These are phyloP conservation scores for Holacanthella duospinosa DNA, from an alignment of 2,888 invertebrate species.

Conservation along the genomic window DNA sequence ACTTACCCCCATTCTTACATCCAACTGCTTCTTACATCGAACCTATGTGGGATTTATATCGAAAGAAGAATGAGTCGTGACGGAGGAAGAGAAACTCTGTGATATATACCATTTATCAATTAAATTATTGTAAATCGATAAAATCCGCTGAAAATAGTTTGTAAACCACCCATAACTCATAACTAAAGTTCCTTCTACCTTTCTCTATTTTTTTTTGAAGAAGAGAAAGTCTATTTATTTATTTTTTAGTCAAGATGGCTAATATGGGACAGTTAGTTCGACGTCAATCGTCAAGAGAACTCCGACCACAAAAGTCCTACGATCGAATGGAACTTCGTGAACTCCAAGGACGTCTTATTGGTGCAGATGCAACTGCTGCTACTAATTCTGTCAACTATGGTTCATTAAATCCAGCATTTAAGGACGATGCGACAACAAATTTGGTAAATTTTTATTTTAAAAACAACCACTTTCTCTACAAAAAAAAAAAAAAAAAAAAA, in stretches of 20 bases:
- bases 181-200: slow-evolving; percentile 16
- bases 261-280: slow-evolving; percentile 81
- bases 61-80: too few relatives aligned
- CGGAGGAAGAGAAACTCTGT: background rate
- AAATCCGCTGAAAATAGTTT: slow-evolving; percentile 2
- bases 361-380: slow-evolving; percentile 51
- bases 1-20: too few relatives aligned
- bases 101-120: background rate
- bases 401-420: slow-evolving; percentile 74
- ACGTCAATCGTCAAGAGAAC: slow-evolving; percentile 74
- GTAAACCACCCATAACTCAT: slow-evolving; percentile 1
- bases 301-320: slow-evolving; percentile 61
- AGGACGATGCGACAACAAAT: slow-evolving; percentile 43
- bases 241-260: slow-evolving; percentile 65
- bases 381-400: slow-evolving; percentile 58
- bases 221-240: too few relatives aligned
- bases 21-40: too few relatives aligned
- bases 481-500: too few relatives aligned
- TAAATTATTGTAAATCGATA: background rate
- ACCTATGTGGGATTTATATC: too few relatives aligned
- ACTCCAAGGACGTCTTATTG: slow-evolving; percentile 64
- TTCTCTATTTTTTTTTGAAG: too few relatives aligned
- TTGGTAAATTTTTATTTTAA: background rate
- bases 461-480: too few relatives aligned
- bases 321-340: slow-evolving; percentile 74